Evolutionary conservation across 1,140 invertebrate genomes (phyloP).

Genomic region (Latrodectus geometricus): DNA sequence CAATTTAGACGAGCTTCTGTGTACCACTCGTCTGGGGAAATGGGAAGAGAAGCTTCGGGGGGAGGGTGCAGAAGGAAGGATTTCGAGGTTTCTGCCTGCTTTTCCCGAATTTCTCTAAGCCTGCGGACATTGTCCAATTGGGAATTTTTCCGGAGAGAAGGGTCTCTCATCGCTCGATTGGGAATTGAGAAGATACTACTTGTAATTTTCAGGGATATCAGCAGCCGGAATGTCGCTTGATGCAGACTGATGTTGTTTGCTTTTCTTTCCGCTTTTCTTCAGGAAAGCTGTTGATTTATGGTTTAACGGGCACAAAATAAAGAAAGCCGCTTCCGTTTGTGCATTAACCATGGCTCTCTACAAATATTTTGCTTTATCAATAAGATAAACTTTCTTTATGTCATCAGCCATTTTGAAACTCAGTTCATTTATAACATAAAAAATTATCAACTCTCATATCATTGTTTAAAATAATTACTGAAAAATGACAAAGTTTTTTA

Average conservation of each 20-base stretch:
- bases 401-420: too few species aligned
- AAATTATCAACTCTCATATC: too few species aligned
- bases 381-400: too few species aligned
- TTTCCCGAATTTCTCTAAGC: neutral
- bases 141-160: neutral
- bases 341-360: neutral
- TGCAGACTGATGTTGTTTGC: neutral
- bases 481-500: too few species aligned
- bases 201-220: neutral
- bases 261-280: neutral
- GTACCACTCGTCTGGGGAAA: neutral
- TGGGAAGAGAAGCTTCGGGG: neutral
- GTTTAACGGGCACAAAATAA: neutral
- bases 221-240: neutral
- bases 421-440: too few species aligned
- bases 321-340: neutral
- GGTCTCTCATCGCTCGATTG: neutral
- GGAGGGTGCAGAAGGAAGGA: too few species aligned
- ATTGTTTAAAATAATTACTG: too few species aligned
- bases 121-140: neutral
- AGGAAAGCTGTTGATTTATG: neutral
- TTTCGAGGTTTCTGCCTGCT: too few species aligned
- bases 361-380: neutral
- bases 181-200: neutral
- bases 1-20: neutral